Conservation (phyloP, 1,140 invertebrate species). For the Drosophila melanogaster region DNA sequence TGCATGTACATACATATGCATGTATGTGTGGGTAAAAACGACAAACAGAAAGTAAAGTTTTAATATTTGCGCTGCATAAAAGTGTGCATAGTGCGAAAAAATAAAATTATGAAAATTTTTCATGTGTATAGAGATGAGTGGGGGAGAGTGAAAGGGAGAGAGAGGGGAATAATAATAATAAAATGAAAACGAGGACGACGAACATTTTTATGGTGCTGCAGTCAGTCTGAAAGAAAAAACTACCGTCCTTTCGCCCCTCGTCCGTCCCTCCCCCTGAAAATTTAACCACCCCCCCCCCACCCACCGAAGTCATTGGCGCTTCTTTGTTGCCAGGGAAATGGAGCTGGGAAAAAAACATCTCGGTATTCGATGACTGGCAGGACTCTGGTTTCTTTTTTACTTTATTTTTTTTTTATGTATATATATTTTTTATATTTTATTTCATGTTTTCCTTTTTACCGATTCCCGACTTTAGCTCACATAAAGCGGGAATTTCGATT, state of each 20-base stretch:
- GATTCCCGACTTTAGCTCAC: constrained; percentile 13
- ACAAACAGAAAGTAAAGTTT: constrained; percentile 44
- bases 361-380: constrained; percentile 30
- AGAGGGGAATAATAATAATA: constrained; percentile 41
- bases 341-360: constrained; percentile 32
- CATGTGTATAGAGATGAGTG: constrained; percentile 19
- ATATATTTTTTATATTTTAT: not conserved
- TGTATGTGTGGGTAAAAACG: not conserved
- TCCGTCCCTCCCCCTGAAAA: not conserved
- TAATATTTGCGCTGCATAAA: constrained; percentile 45
- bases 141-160: not conserved
- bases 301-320: constrained; percentile 39
- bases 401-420: not conserved
- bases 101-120: constrained; percentile 44
- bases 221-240: constrained; percentile 33
- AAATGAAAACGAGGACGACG: constrained; percentile 58
- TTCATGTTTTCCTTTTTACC: not conserved
- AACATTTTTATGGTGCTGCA: constrained; percentile 55
- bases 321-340: constrained; percentile 40
- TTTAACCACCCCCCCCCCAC: not conserved
- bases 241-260: constrained; percentile 2
- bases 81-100: constrained; percentile 20
- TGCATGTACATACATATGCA: constrained; percentile 16
- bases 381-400: not conserved
- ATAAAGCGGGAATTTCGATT: constrained; percentile 49